A percentile compares a stretch with the other conserved stretches of the same genome.
phyloP scores from a whole-genome alignment of 2,888 invertebrate species.

The Petrophora chlorosata region DNA sequence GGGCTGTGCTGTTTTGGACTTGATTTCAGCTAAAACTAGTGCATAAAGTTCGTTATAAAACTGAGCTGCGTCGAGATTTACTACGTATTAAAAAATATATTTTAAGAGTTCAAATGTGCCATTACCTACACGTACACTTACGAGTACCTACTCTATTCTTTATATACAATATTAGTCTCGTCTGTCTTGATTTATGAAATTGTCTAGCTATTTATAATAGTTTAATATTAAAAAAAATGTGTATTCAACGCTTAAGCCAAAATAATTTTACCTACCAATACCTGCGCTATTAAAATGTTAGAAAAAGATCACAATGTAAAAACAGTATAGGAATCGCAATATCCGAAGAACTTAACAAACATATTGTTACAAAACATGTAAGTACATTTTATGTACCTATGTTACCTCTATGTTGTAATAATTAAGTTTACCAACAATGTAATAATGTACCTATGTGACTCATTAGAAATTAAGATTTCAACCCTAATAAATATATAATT shows the following conservation, averaged over 20 bases:
- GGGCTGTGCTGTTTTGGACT: constrained; percentile 22
- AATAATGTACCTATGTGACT: too few relatives aligned
- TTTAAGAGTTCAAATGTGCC: constrained; percentile 26
- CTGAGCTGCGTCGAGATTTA: constrained; percentile 28
- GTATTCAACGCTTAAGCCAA: constrained; percentile 8
- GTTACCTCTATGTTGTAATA: too few relatives aligned
- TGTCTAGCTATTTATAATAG: constrained; percentile 1
- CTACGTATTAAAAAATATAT: constrained; percentile 22
- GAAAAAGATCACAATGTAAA: too few relatives aligned
- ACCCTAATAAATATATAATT: too few relatives aligned
- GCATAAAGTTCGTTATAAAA: constrained; percentile 35
- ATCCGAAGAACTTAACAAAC: too few relatives aligned
- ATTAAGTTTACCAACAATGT: too few relatives aligned
- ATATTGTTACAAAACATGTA: too few relatives aligned
- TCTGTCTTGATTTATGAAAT: constrained; percentile 1
- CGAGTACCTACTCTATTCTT: background rate
- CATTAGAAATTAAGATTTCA: too few relatives aligned
- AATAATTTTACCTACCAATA: too few relatives aligned
- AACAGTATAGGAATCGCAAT: too few relatives aligned
- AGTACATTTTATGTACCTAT: too few relatives aligned
- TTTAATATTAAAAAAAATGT: constrained; percentile 2
- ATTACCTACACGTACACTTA: constrained; percentile 17
- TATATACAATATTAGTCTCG: background rate
- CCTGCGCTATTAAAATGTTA: too few relatives aligned
- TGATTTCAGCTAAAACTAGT: constrained; percentile 33